phyloP scores from a whole-genome alignment of 92 coral and sea anemone species.

The Desmophyllum pertusum region DNA sequence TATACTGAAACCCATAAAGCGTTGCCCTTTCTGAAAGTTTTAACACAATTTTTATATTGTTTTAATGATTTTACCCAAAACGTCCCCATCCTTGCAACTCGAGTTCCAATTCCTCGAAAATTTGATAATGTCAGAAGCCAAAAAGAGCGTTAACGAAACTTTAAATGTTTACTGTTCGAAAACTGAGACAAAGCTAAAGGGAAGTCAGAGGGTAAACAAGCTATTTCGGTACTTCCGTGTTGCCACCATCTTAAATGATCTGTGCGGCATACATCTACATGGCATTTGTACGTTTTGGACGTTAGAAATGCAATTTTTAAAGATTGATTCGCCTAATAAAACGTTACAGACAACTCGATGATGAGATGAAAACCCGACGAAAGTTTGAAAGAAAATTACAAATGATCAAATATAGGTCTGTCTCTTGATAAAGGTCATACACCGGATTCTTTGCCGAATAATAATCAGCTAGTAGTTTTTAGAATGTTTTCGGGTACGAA shows the following conservation, averaged over 20 bases:
- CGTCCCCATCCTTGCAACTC: not conserved
- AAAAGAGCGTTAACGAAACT: not conserved
- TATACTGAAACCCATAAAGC: no score
- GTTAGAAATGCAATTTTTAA: not conserved
- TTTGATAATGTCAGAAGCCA: not conserved
- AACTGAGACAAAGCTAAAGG: not conserved
- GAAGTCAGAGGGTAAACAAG: not conserved
- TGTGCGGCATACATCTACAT: no score
- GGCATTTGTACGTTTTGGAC: not conserved
- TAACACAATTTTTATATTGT: not conserved
- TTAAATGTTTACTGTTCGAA: not conserved
- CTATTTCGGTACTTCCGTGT: slow-evolving; percentile 13
- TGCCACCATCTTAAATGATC: not conserved
- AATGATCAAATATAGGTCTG: not conserved
- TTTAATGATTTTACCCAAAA: not conserved
- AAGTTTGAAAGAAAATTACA: not conserved
- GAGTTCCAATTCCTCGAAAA: not conserved
- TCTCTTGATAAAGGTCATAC: not conserved
- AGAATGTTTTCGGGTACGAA: not conserved
- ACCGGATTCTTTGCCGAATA: not conserved
- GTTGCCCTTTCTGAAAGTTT: no score
- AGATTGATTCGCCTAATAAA: not conserved
- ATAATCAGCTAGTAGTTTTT: no score
- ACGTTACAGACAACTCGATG: not conserved
- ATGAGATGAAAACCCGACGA: not conserved